A percentile compares a stretch with the other conserved stretches of the same genome.
Conservation (phyloP, 1,140 invertebrate species). For the Chionoecetes opilio region DNA sequence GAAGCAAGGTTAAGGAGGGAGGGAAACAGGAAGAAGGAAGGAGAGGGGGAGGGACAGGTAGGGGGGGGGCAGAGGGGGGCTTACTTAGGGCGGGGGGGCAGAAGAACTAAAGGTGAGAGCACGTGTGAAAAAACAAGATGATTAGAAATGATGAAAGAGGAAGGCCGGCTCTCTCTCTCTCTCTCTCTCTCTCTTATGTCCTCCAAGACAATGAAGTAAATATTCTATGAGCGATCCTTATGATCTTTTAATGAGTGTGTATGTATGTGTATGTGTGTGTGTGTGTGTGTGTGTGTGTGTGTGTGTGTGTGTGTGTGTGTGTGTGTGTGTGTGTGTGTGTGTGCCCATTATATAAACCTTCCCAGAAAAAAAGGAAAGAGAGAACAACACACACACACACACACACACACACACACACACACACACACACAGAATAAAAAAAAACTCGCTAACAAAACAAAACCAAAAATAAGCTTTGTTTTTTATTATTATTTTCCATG, state of each 20-base stretch:
- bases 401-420: too few species aligned
- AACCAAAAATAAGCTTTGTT: too few species aligned
- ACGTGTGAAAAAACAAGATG: not conserved
- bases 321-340: slow-evolving; percentile 8
- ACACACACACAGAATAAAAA: too few species aligned
- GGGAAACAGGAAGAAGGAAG: not conserved
- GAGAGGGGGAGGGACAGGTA: not conserved
- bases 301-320: slow-evolving; percentile 35
- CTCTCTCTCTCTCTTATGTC: slow-evolving; percentile 31
- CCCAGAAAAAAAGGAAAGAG: too few species aligned
- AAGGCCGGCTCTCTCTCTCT: not conserved
- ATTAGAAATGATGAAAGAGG: not conserved
- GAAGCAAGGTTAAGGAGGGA: not conserved
- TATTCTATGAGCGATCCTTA: not conserved
- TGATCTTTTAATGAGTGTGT: not conserved
- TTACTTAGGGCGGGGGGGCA: not conserved
- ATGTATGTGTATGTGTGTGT: slow-evolving; percentile 46
- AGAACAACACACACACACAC: too few species aligned
- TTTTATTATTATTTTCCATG: too few species aligned
- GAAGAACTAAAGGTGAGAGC: not conserved
- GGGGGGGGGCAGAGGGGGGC: not conserved
- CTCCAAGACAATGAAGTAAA: not conserved
- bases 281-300: slow-evolving; percentile 53
- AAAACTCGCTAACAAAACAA: too few species aligned
- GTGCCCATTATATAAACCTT: too few species aligned